These are phyloP conservation scores for Aporophyla nigra DNA, from an alignment of 2,888 invertebrate genomes.

Conservation along the genomic window DNA sequence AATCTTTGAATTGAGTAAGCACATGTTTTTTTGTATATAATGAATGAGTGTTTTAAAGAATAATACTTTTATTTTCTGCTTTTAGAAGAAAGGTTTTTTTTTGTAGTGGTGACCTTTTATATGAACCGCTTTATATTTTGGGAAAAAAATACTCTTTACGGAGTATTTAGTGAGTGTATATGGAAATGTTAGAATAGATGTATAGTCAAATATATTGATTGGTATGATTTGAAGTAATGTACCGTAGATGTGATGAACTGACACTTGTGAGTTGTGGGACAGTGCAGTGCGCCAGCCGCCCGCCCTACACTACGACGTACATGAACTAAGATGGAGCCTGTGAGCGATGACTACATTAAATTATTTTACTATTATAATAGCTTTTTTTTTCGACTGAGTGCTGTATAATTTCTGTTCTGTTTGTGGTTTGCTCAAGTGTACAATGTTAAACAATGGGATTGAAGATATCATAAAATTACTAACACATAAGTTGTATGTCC, in stretches of 20 bases:
- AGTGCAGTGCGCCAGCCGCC: neutral
- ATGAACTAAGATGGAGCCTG: constrained; percentile 31
- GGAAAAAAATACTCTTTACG: constrained; percentile 25
- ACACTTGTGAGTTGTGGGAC: constrained; percentile 12
- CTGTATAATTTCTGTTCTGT: constrained; percentile 53
- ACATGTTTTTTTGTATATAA: constrained; percentile 66
- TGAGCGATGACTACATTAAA: constrained; percentile 60
- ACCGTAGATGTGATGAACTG: constrained; percentile 10
- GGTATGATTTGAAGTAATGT: constrained; percentile 26
- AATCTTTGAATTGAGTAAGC: constrained; percentile 53
- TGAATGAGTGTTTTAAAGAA: constrained; percentile 60
- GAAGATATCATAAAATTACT: constrained; percentile 52
- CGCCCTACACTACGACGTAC: constrained; percentile 7
- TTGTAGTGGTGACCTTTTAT: constrained; percentile 59
- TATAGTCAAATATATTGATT: constrained; percentile 46
- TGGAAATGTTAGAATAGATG: constrained; percentile 37
- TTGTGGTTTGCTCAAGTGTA: constrained; percentile 68
- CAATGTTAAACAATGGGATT: constrained; percentile 61
- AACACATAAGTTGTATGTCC: constrained; percentile 35
- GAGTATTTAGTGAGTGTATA: constrained; percentile 28
- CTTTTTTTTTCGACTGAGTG: constrained; percentile 50
- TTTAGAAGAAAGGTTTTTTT: constrained; percentile 63
- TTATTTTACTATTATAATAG: constrained; percentile 56
- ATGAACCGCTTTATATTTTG: constrained; percentile 49
- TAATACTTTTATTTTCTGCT: constrained; percentile 56